Base-by-base conservation (phyloP, 2,888 invertebrate species). In the Capitulum mitella region DNA sequence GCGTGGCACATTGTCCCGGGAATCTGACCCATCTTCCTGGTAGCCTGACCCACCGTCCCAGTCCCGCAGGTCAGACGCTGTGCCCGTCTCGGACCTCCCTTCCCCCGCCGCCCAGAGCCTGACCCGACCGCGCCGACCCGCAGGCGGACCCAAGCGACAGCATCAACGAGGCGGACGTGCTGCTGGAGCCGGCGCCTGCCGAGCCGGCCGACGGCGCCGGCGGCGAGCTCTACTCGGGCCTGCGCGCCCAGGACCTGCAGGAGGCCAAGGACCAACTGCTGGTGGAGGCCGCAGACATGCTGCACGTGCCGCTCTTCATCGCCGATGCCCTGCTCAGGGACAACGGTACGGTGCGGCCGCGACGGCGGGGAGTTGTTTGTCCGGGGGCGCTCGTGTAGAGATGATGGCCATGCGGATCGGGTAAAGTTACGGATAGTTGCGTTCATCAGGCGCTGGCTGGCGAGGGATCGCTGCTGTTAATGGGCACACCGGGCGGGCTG, bases 231-330 rank as follows among this genome's bases (percentile, higher is more conserved):
- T 89, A 89, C 84, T 88, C 87, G 83, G 91, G 91, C 10, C 84
- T 91, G 79, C 85, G 90, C 79, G 89, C 90, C 80, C 90, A 91
- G 84, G 91, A 91, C 83, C 85, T 91, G 54, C 90, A 91, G 83
- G 91, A 91, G 84, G 90, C 90, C 54, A 91, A 91, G 85, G 91
- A 91, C 84, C 89, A 90, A 83, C 86, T 91, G 78, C 85, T 91
- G 54, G 90, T 91, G 40, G 91, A 91, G 84, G 91, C 91, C 3
- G 90, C 91, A 12, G 91, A 91, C 85, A 91, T 91, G 91, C 86
- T 91, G 75, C 89, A 90, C 84, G 89, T 91, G 78, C 90, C 91
- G 6, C 86, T 91, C 74, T 91, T 91, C 84, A 90, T 91, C 78
- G 91, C 91, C 48, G 91, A 91, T 85, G 91, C 90, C 48, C 85